phyloP scores from a whole-genome alignment of 2,113 vertebrate genomes.

The Donacobius atricapilla region DNA sequence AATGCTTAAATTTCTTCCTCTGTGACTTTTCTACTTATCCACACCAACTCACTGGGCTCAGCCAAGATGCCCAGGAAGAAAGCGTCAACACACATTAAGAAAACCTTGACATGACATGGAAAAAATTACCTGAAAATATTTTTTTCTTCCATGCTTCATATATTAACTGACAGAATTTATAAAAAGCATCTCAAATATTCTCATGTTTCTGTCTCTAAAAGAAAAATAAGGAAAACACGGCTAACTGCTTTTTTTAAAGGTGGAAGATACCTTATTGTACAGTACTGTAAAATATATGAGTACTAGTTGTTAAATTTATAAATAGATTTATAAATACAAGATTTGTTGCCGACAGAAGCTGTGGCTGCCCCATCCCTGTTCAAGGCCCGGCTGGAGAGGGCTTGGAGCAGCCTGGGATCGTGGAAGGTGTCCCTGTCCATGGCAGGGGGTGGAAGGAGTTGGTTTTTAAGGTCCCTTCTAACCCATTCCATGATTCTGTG shows the following conservation, averaged over 20 bases:
- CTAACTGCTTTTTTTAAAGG: background rate
- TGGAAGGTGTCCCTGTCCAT: background rate
- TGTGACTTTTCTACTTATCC: background rate
- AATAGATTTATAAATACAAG: background rate
- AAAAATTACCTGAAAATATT: background rate
- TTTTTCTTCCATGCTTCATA: background rate
- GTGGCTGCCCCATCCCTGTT: too few species aligned
- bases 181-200: background rate
- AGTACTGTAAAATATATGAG: background rate
- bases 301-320: background rate
- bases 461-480: background rate
- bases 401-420: background rate
- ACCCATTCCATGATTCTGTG: background rate
- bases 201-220: background rate
- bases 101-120: background rate
- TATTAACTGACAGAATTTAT: background rate
- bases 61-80: background rate
- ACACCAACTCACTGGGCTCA: background rate
- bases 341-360: background rate
- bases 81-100: accelerated
- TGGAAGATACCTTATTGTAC: background rate
- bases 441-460: background rate
- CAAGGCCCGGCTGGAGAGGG: background rate
- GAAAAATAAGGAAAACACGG: background rate
- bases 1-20: background rate